These are phyloP conservation scores for Aricia artaxerxes DNA, from an alignment of 2,888 invertebrate genomes.

Conservation along the genomic window DNA sequence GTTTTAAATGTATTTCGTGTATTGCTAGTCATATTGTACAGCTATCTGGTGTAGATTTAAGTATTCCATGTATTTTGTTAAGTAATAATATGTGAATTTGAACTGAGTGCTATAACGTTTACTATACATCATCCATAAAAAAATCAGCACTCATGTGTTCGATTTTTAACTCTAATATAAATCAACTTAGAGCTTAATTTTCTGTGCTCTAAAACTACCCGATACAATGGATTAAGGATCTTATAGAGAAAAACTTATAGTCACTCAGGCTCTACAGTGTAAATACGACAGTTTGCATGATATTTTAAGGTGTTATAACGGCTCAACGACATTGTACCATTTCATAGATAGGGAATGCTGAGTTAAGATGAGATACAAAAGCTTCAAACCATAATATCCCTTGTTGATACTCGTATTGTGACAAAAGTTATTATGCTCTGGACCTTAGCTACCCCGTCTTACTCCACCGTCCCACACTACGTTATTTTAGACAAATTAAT, in stretches of 20 bases:
- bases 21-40: constrained; percentile 76
- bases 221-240: background rate
- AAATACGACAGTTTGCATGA: constrained; percentile 70
- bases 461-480: constrained; percentile 36
- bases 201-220: background rate
- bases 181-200: background rate
- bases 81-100: constrained; percentile 54
- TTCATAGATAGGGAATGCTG: constrained; percentile 39
- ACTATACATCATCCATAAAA: background rate
- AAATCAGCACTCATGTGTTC: background rate
- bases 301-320: constrained; percentile 65
- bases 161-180: background rate
- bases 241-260: background rate
- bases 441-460: background rate
- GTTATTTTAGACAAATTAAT: constrained; percentile 60
- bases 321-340: constrained; percentile 73
- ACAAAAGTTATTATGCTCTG: background rate
- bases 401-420: background rate
- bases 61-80: constrained; percentile 56
- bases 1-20: constrained; percentile 64
- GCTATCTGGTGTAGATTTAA: constrained; percentile 62
- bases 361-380: background rate
- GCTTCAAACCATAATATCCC: background rate
- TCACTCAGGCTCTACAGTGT: constrained; percentile 52
- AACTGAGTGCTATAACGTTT: constrained; percentile 15